Evolutionary conservation across 2,888 invertebrate species (phyloP).

Genomic region (Diaphora mendica): DNA sequence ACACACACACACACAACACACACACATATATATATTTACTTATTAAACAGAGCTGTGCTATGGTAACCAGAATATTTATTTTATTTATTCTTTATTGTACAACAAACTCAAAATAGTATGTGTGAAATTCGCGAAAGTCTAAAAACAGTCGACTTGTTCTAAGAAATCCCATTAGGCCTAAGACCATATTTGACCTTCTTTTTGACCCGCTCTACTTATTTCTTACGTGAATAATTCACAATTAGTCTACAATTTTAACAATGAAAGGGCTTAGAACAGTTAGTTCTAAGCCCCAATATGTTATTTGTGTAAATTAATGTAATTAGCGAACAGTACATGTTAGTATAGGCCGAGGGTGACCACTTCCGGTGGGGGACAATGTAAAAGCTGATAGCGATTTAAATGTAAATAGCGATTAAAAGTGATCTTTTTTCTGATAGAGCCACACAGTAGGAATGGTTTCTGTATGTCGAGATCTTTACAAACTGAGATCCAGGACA

Average conservation of each 20-base stretch:
- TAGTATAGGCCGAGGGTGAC: conserved; percentile 42
- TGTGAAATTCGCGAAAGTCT: too few relatives aligned
- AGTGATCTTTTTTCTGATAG: background rate
- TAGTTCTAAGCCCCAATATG: conserved; percentile 24
- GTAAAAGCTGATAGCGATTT: conserved; percentile 26
- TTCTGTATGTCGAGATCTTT: background rate
- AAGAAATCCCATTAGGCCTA: background rate
- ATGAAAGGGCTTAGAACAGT: conserved; percentile 34
- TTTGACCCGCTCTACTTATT: background rate
- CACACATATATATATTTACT: too few relatives aligned
- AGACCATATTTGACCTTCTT: conserved; percentile 4
- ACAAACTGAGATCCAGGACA: too few relatives aligned
- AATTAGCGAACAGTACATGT: conserved; percentile 42
- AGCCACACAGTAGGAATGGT: background rate
- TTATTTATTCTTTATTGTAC: too few relatives aligned
- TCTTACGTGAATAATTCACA: conserved; percentile 11
- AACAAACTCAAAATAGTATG: too few relatives aligned
- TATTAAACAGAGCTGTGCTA: too few relatives aligned
- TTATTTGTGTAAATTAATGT: conserved; percentile 44
- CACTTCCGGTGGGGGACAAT: conserved; percentile 33
- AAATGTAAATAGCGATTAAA: background rate
- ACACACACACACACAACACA: too few relatives aligned
- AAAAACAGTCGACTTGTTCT: too few relatives aligned
- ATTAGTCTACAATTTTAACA: conserved; percentile 13
- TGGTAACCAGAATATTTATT: too few relatives aligned